Evolutionary conservation across 2,888 invertebrate genomes (phyloP), one percentile per base, ranked within the genome.

Genomic region (Tachina fera): DNA sequence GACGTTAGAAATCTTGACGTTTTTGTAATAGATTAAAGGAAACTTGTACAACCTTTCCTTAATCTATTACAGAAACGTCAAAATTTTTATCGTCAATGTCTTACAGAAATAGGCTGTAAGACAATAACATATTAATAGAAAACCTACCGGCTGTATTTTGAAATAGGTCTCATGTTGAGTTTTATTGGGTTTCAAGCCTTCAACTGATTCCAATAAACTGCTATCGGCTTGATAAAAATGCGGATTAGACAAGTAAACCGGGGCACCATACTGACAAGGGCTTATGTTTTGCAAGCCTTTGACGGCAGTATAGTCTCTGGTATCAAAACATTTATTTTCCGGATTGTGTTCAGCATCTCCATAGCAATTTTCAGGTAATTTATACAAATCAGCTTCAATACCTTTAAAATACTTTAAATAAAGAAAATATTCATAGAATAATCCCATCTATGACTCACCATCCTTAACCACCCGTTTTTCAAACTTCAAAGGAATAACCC

Each of bases 181-280:
- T 88, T 94, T 93, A 11, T 94, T 93, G 0, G 97, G 97, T 3
- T 94, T 93, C 10, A 97, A 93, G 3, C 97, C 97, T 71, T 96
- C 95, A 14, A 97, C 95, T 0, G 94, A 94, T 0, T 95, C 93
- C 16, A 96, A 90, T 0, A 97, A 93, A 14, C 93, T 93, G 0
- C 95, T 95, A 90, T 97, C 96, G 0, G 97, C 96, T 87, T 97
- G 95, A 91, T 96, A 96, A 93, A 98, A 98, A 91, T 98, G 98
- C 0, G 98, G 98, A 91, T 96, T 97, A 0, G 98, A 98, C 10
- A 98, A 93, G 88, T 96, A 97, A 0, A 98, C 96, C 0, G 98
- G 98, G 0, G 97, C 97, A 90, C 97, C 96, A 90, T 95, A 97
- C 92, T 97, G 97, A 89, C 97, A 97, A 0, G 97, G 97, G 88